Percentiles rank a stretch among this genome's conserved stretches.
These are phyloP conservation scores for Charina bottae DNA, from an alignment of 2,113 vertebrate genomes.

Conservation along the genomic window DNA sequence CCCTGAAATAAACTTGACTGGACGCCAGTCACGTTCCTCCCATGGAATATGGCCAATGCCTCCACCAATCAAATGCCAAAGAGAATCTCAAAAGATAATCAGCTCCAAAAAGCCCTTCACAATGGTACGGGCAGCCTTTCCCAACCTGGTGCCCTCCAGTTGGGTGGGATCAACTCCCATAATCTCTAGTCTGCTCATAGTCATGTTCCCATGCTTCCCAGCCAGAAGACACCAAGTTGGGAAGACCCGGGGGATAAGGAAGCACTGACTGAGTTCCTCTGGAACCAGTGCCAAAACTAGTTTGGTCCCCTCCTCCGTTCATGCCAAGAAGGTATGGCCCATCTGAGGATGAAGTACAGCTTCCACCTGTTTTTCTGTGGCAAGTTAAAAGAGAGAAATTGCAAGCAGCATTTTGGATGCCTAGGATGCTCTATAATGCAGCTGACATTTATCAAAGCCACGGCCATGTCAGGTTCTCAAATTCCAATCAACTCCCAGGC, in stretches of 20 bases:
- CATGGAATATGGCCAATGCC: background rate
- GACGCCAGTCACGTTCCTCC: background rate
- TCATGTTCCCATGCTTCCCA: background rate
- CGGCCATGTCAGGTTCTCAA: background rate
- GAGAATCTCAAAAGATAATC: background rate
- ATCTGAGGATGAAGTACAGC: background rate
- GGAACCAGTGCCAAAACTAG: background rate
- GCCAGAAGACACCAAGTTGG: background rate
- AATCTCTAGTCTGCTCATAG: background rate
- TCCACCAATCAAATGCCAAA: background rate
- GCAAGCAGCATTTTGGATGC: background rate
- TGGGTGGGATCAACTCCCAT: background rate
- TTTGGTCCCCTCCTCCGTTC: background rate
- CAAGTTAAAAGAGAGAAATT: background rate
- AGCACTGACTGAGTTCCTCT: background rate
- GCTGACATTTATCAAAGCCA: background rate
- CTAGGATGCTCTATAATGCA: background rate
- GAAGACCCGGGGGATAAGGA: background rate
- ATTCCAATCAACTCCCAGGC: background rate
- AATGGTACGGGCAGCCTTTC: background rate
- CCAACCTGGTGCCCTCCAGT: background rate
- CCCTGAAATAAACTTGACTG: no score
- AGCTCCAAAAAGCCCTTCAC: background rate
- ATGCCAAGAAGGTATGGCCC: background rate
- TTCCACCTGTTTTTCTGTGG: background rate